Evolutionary conservation across 2,888 invertebrate species (phyloP).

Genomic region (Tinea pellionella): DNA sequence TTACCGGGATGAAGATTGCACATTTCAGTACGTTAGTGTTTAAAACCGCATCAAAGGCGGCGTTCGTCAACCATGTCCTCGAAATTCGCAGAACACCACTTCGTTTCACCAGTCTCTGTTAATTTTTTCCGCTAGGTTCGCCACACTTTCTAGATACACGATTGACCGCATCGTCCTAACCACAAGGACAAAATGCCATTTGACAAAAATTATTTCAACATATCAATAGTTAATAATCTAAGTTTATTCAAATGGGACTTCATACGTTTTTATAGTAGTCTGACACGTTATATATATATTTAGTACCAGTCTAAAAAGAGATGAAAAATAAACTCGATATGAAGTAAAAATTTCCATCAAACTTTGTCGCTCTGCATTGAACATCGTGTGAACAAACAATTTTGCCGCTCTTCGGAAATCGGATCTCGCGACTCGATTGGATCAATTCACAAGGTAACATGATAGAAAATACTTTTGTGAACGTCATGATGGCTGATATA

Average conservation of each 20-base stretch:
- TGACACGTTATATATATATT: too few species aligned
- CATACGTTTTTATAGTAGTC: too few species aligned
- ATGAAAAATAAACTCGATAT: not conserved
- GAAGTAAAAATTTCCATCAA: not conserved
- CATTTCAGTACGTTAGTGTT: not conserved
- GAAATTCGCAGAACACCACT: not conserved
- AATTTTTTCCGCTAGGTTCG: slow-evolving; percentile 3
- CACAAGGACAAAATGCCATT: not conserved
- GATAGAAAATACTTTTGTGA: not conserved
- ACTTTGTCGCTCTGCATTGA: not conserved
- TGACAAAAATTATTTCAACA: not conserved
- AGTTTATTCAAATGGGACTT: too few species aligned
- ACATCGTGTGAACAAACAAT: not conserved
- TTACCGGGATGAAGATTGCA: not conserved
- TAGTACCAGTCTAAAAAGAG: too few species aligned
- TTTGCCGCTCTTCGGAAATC: not conserved
- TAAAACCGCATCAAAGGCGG: slow-evolving; percentile 1
- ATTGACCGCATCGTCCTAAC: not conserved
- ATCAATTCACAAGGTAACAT: not conserved
- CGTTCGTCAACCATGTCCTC: slow-evolving; percentile 5
- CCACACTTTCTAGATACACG: slow-evolving; percentile 6
- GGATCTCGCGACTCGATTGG: not conserved
- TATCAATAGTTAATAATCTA: too few species aligned
- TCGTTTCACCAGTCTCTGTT: not conserved
- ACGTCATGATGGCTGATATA: not conserved